Base-by-base conservation (phyloP, 2,888 invertebrate genomes). In the Thelaira solivaga region DNA sequence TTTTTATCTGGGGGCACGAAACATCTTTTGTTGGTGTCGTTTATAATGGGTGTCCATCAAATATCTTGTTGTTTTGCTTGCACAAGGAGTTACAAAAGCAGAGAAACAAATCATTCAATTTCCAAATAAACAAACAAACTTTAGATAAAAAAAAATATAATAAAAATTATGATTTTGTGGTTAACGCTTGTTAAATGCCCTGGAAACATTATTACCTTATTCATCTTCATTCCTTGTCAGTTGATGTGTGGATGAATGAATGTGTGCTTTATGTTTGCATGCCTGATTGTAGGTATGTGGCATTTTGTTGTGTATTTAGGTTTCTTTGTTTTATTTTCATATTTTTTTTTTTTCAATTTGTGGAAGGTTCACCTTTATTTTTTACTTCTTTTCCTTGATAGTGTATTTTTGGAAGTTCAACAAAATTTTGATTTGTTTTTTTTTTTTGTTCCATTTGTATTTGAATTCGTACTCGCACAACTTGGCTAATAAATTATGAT, bases 111-210 rank as follows among this genome's bases (percentile, higher is more conserved):
- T 78, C 78, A 65, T 74, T 78, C 69, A 78, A 74, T 74, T 78
- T 78, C 31, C 47, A 64, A 65, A 51, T 55, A 36, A 34, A 51
- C 16, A 59, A 49, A 68, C 26, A 47, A 45, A 68, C 26, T n/a
- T n/a, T n/a, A n/a, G n/a, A n/a, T n/a, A n/a, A n/a, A 57, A 47
- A 47, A 0, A 11, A 65, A 65, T 2, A 1, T 47, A 49, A 47
- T 11, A 39, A 47, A 34, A 76, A 67, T 71, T 64, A 73, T 74
- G 69, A 78, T 61, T 71, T 78, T 34, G 61, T 78, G 78, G 78
- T 78, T 78, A 73, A 71, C 74, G 78, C 78, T 78, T 78, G 78
- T 78, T 78, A 78, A 78, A 74, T 74, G 78, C 78, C 69, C 65
- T 61, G 45, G 45, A 78, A 78, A 72, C 39, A 64, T 72, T 64